phyloP scores from a whole-genome alignment of 2,888 invertebrate species.

The Melanostoma mellinum region DNA sequence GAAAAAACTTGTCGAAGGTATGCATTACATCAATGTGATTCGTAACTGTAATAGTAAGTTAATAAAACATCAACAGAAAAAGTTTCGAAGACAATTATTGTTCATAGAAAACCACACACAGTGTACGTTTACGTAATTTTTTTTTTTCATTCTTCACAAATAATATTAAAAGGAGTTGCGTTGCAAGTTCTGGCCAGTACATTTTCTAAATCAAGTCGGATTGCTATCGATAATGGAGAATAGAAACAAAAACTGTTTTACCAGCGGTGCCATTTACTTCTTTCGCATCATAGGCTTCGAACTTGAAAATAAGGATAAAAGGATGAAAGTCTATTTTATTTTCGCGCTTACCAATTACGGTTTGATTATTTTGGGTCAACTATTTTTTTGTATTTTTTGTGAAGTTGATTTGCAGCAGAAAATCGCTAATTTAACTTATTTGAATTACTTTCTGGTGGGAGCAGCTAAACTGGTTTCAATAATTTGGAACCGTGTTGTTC shows the following conservation, averaged over 20 bases:
- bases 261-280: background rate
- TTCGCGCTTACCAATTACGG: background rate
- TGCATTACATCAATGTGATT: too few relatives aligned
- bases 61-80: too few relatives aligned
- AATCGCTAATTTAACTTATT: conserved; percentile 13
- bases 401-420: conserved; percentile 20
- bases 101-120: too few relatives aligned
- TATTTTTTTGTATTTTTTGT: background rate
- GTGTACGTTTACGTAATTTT: too few relatives aligned
- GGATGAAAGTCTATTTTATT: background rate
- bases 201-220: too few relatives aligned
- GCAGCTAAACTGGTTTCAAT: conserved; percentile 53
- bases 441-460: conserved; percentile 59
- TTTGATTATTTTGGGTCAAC: background rate
- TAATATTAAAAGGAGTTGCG: too few relatives aligned
- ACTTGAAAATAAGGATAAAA: background rate
- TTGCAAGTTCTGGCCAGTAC: too few relatives aligned
- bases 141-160: too few relatives aligned
- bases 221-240: conserved; percentile 14
- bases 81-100: too few relatives aligned
- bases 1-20: too few relatives aligned
- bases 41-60: too few relatives aligned
- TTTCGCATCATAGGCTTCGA: conserved; percentile 52
- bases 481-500: conserved; percentile 43
- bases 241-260: conserved; percentile 19